Base-by-base conservation (phyloP, 2,113 vertebrate genomes). In the Hucho hucho region DNA sequence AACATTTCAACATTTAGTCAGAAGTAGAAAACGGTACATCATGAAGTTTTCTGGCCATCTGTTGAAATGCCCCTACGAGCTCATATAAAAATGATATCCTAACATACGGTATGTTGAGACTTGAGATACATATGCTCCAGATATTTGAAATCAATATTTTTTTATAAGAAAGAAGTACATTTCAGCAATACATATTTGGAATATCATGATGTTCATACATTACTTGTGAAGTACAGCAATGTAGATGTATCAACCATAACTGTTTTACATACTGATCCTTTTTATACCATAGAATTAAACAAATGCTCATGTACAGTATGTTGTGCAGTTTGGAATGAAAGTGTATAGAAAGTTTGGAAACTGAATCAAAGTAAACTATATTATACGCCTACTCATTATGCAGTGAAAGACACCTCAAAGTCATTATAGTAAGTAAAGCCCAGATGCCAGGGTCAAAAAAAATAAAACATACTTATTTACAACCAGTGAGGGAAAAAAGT, bases 1-100 rank as follows among this genome's bases (percentile, higher is more conserved):
- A 64, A 26, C 64, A 3, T 9, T 12, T 24, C 22, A 63, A 24
- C n/a, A 81, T 84, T 49, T 43, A 81, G 82, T 86, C 82, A 49
- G 75, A 90, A 87, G 90, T 89, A 91, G 88, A 80, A 86, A 79
- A 76, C 5, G 64, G 69, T 46, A 84, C 74, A 82, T 86, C 81
- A 81, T 81, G 87, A 90, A 76, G 32, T 37, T 37, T 37, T 37
- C 37, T 37, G 37, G 37, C 13, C 11, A 64, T 14, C 25, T 29
- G 24, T 65, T 28, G 14, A 56, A 56, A 6, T 56, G 18, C 18
- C 18, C 49, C 3, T 56, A 5, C 3, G 18, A 56, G 49, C 49
- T 13, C 18, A 56, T 56, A 56, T 18, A 56, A 56, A 56, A 56
- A 18, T 13, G 0, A 11, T 56, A 56, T 56, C 49, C 49, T 18